A percentile compares a stretch with the other conserved stretches of the same genome.
Evolutionary conservation across 2,113 vertebrate genomes (phyloP).

Genomic region (Eubucco bourcierii): DNA sequence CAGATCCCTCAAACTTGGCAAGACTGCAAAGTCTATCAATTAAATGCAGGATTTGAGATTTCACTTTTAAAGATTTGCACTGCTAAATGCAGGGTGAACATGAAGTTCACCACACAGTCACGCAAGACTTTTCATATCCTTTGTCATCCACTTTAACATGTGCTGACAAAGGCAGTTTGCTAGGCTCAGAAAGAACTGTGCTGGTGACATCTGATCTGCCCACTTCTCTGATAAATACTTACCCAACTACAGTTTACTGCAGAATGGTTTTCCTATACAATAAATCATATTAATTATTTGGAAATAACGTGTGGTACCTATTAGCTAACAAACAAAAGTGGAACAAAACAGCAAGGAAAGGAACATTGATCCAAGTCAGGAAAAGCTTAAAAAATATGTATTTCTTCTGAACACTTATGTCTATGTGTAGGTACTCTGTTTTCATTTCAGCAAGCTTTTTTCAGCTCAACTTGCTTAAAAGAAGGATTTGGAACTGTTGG

Average conservation of each 20-base stretch:
- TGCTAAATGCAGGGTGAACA: constrained; percentile 4
- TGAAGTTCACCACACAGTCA: constrained; percentile 46
- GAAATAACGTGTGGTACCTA: neutral
- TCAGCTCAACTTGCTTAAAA: neutral
- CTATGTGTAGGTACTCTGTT: neutral
- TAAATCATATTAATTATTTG: constrained; percentile 17
- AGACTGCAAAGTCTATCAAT: neutral
- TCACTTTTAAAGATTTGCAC: constrained; percentile 1
- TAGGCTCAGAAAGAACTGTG: constrained; percentile 37
- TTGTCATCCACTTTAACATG: constrained; percentile 49
- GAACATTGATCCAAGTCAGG: neutral
- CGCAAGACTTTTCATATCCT: constrained; percentile 40
- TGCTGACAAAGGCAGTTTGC: constrained; percentile 28
- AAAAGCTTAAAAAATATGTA: neutral
- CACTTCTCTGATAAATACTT: neutral
- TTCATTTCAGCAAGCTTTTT: neutral
- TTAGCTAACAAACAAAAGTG: neutral
- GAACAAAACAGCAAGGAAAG: neutral
- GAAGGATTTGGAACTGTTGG: too few relatives aligned
- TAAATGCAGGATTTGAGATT: neutral
- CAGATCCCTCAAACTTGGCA: neutral
- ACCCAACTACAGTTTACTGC: neutral
- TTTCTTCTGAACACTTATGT: neutral
- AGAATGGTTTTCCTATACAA: constrained; percentile 26
- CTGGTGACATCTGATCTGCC: constrained; percentile 29